Evolutionary conservation across 1,140 invertebrate species (phyloP), one percentile per base, ranked within the genome.

Genomic region (Drosophila teissieri): DNA sequence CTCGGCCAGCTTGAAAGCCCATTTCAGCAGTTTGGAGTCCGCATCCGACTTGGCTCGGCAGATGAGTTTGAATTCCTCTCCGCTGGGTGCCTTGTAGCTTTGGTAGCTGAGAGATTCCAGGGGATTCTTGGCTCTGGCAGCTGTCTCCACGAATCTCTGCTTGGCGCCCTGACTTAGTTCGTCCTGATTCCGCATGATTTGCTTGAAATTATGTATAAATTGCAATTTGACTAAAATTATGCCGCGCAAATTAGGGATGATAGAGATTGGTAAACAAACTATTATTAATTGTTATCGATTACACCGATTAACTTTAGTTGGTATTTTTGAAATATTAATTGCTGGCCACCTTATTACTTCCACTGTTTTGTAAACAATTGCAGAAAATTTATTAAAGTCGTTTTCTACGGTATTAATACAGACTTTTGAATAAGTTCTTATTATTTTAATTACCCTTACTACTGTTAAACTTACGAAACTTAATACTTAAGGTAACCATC

Each of bases 1-100:
- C 79, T 95, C 94, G 54, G 94, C 94, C 15, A 96, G 91, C 69
- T 95, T 93, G 76, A 95, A 95, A 7, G 94, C 93, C 94, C 94
- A 95, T 37, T 94, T 92, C 2, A 93, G 64, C 11, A 92, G 91
- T 52, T 94, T 92, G 3, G 83, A 17, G 55, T 92, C 91, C 58
- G 91, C 79, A 24, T 92, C 91, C 17, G 36, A 31, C 63, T 92
- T 92, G 3, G 62, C 37, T n/a, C 80, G 80, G 39, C 83, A 91
- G 34, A 88, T 73, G 12, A 92, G 63, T 63, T 78, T 91, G 10
- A 86, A 92, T 49, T 81, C 67, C 39, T 80, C 69, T 0, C 80
- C 76, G 46, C 72, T 60, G 10, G 57, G 51, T 8, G 86, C 72
- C 36, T 63, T 80, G 40, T 58, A 85, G 42, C 44, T 70, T 15